Evolutionary conservation across 2,888 invertebrate species (phyloP), one percentile per base, ranked within the genome.

Genomic region (Drosophila rubida): DNA sequence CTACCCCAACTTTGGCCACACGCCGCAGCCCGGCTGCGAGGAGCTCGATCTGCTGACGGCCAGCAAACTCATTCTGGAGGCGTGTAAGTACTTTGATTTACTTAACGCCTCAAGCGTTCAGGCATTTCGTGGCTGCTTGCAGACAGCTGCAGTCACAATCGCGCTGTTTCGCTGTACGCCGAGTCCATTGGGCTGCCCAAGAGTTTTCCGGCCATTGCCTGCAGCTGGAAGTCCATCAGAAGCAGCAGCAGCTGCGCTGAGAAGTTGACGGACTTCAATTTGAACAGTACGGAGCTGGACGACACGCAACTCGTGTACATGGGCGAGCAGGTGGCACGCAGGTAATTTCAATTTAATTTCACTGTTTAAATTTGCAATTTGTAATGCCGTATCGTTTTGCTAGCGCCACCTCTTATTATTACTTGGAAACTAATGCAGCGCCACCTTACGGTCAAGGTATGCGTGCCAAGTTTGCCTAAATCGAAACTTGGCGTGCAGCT

Each of bases 61-160:
- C 46, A 89, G 90, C 85, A 89, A 87, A 74, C 80, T 88, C 6
- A 60, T 88, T 0, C 71, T 82, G 13, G 81, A 89, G 54, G 80
- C 88, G 44, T 90, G 90, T 90, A 79, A 83, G 89, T 77, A 19
- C 2, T 19, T 19, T 19, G 1, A 3, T 19, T 19, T 3, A 19
- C 19, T 1, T 19, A 3, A 19, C 3, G 19, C 19, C 19, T 19
- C 3, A 19, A 19, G 19, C 19, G 3, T n/a, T 2, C 9, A 27
- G 11, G 8, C 50, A 50, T 19, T 19, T 25, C 7, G 7, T 2
- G 11, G 0, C 5, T 9, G 16, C 9, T 44, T 41, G 1, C 53
- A 90, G 90, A 90, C 44, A 86, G 90, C 53, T 92, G 92, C 68
- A 92, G 92, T 65, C 92, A 92, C 63, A 89, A 88, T 55, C 83